These are phyloP conservation scores for Myxocyprinus asiaticus DNA, from an alignment of 2,113 vertebrate species.

Conservation along the genomic window DNA sequence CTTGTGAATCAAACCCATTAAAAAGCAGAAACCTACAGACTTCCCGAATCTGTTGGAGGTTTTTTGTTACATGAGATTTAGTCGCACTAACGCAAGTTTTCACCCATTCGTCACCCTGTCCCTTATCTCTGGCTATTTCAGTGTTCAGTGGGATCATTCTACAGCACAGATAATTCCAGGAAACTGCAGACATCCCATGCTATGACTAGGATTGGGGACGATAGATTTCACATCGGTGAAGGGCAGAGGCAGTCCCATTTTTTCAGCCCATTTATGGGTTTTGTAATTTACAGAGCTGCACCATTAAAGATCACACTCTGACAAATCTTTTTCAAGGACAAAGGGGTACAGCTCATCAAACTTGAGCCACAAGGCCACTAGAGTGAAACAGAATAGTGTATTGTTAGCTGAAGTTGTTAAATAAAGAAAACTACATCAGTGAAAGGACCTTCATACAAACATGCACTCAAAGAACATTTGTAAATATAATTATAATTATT, in stretches of 20 bases:
- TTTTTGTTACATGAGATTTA: constrained; percentile 50
- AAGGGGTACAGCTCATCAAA: constrained; percentile 31
- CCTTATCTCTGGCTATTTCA: constrained; percentile 66
- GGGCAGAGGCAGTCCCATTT: constrained; percentile 34
- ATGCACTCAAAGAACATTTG: too few relatives aligned
- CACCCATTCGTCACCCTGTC: constrained; percentile 64
- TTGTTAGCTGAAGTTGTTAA: constrained; percentile 46
- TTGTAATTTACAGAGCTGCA: constrained; percentile 10
- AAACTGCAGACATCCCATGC: constrained; percentile 43
- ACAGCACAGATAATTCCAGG: constrained; percentile 64
- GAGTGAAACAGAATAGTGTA: constrained; percentile 26
- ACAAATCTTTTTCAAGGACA: constrained; percentile 46
- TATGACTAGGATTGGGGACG: constrained; percentile 34
- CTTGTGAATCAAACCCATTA: too few relatives aligned
- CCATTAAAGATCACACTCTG: constrained; percentile 34
- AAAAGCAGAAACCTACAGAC: constrained; percentile 16
- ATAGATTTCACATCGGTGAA: constrained; percentile 52
- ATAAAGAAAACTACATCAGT: constrained; percentile 41
- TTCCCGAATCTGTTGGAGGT: constrained; percentile 4
- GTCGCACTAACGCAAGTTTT: constrained; percentile 52
- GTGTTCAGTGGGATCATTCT: constrained; percentile 63
- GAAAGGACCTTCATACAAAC: background rate
- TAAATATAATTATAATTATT: too few relatives aligned
- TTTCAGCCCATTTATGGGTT: constrained; percentile 30
- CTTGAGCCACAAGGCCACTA: background rate